phyloP scores from a whole-genome alignment of 2,797 vertebrate genomes.

The Tamandua tetradactyla region DNA sequence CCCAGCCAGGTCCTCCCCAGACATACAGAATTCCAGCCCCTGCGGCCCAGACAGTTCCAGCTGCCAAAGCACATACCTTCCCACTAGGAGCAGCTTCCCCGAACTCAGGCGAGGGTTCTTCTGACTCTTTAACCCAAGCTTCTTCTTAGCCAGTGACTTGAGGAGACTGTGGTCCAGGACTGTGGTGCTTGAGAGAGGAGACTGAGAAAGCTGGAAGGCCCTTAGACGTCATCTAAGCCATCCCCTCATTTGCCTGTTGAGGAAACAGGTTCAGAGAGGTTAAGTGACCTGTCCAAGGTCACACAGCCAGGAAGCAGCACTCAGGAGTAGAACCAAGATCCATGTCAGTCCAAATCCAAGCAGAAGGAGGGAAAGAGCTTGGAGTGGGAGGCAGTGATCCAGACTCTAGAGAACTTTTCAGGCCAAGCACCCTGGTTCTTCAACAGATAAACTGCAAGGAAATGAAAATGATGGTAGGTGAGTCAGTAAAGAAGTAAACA shows the following conservation, averaged over 20 bases:
- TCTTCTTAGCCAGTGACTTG: neutral
- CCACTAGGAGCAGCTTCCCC: slow-evolving; percentile 58
- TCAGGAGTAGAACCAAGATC: slow-evolving; percentile 39
- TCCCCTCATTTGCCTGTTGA: neutral
- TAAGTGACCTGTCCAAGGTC: slow-evolving; percentile 23
- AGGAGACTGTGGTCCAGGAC: neutral
- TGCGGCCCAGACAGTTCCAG: slow-evolving; percentile 81
- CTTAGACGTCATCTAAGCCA: neutral
- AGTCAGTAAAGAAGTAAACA: neutral
- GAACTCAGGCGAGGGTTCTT: neutral
- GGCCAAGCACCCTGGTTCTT: neutral
- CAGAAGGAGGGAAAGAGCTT: neutral
- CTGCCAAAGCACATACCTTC: slow-evolving; percentile 88
- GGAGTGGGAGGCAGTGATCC: neutral
- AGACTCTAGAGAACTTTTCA: neutral
- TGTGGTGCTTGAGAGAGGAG: neutral
- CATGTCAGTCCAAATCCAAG: neutral
- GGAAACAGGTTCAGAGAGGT: neutral
- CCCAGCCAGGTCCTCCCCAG: slow-evolving; percentile 50
- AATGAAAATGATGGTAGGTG: neutral
- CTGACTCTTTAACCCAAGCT: neutral
- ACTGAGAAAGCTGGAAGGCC: neutral
- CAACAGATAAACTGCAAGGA: too few relatives aligned
- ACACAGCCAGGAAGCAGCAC: neutral
- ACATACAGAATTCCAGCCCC: slow-evolving; percentile 86